Percentiles rank a stretch among this genome's conserved stretches.
These are phyloP conservation scores for Drosophila azteca DNA, from an alignment of 1,140 invertebrate genomes.

Conservation along the genomic window DNA sequence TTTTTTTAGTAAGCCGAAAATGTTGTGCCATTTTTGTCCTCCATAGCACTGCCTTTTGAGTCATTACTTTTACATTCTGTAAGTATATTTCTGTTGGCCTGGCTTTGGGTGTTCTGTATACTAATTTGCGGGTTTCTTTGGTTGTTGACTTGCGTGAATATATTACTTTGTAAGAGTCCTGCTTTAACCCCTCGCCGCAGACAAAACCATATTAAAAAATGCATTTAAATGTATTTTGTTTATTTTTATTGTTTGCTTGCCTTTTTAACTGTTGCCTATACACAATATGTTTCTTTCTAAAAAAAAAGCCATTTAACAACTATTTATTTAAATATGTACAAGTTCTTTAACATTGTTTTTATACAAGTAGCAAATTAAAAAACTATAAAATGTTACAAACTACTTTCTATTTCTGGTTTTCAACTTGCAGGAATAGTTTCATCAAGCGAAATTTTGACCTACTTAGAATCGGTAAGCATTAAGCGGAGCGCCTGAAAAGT, in stretches of 20 bases:
- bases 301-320: conserved; percentile 74
- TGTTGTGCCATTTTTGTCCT: too few relatives aligned
- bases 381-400: conserved; percentile 62
- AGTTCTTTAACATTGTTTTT: conserved; percentile 30
- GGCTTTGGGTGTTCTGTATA: too few relatives aligned
- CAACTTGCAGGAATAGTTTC: conserved; percentile 38
- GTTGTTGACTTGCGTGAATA: too few relatives aligned
- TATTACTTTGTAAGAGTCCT: too few relatives aligned
- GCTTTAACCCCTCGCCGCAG: too few relatives aligned
- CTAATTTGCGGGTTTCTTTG: too few relatives aligned
- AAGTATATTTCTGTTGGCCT: too few relatives aligned
- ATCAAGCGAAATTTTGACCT: conserved; percentile 26
- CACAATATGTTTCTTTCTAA: conserved; percentile 63
- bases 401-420: conserved; percentile 36
- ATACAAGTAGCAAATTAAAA: conserved; percentile 66
- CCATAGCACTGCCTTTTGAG: too few relatives aligned
- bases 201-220: not conserved
- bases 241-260: conserved; percentile 56
- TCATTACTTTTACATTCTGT: too few relatives aligned
- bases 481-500: conserved; percentile 47
- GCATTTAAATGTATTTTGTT: conserved; percentile 29
- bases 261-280: conserved; percentile 71
- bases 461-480: conserved; percentile 33
- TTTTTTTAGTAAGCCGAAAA: too few relatives aligned
- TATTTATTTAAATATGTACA: conserved; percentile 52